Evolutionary conservation across 30 jellyfish, hydroid and myxozoan species (phyloP).

Genomic region (Turritopsis dohrnii): DNA sequence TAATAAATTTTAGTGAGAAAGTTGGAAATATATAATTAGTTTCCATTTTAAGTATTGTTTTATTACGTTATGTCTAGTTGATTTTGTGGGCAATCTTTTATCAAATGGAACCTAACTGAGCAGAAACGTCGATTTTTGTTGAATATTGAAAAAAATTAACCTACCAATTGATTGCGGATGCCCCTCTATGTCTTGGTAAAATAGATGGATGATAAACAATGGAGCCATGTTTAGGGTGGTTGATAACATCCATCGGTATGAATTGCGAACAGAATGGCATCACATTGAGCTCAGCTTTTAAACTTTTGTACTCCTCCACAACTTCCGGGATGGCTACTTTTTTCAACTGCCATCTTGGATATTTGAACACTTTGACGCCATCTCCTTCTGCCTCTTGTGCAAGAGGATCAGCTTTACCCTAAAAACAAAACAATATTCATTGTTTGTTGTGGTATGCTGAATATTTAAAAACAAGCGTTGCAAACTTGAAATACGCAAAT

Average conservation of each 20-base stretch:
- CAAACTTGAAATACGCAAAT: too few relatives aligned
- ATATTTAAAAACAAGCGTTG: too few relatives aligned
- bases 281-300: conserved; percentile 90
- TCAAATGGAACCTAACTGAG: too few relatives aligned
- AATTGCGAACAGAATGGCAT: conserved; percentile 99
- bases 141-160: not conserved
- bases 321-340: conserved; percentile 95
- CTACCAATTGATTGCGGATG: conserved; percentile 98
- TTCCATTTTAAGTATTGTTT: too few relatives aligned
- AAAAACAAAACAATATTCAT: not conserved
- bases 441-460: too few relatives aligned
- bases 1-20: too few relatives aligned
- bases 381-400: conserved; percentile 93
- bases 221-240: conserved; percentile 93
- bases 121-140: too few relatives aligned
- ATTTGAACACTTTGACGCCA: conserved; percentile 93
- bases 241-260: conserved; percentile 89
- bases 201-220: conserved; percentile 97
- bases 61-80: too few relatives aligned
- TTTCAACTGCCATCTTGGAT: conserved; percentile 94
- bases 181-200: conserved; percentile 96
- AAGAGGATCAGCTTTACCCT: conserved; percentile 93
- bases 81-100: too few relatives aligned
- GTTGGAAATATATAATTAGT: too few relatives aligned
- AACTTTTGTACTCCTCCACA: conserved; percentile 80